Conservation (phyloP, 2,888 invertebrate genomes). For the Melangyna quadrimaculata region DNA sequence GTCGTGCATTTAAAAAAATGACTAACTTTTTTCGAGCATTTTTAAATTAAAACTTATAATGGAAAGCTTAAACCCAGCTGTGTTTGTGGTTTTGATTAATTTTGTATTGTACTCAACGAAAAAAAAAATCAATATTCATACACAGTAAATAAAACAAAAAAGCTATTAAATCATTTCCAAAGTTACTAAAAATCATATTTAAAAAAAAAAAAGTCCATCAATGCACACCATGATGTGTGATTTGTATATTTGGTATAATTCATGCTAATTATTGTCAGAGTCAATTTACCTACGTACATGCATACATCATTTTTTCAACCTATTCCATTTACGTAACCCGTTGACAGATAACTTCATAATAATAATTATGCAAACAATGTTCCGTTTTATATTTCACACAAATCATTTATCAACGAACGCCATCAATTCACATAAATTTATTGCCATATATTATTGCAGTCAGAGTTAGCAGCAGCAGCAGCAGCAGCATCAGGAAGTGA, state of each 20-base stretch:
- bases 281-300: neutral
- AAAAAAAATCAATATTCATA: neutral
- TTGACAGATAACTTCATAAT: conserved; percentile 14
- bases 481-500: conserved; percentile 10
- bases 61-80: no score
- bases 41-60: no score
- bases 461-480: neutral
- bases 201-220: neutral
- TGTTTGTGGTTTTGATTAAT: no score
- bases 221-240: no score
- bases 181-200: neutral
- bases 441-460: neutral
- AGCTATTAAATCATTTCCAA: neutral
- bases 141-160: neutral
- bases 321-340: neutral
- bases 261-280: neutral
- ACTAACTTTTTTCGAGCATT: no score
- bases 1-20: no score
- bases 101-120: neutral
- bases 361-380: conserved; percentile 24
- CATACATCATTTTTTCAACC: neutral
- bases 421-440: conserved; percentile 41
- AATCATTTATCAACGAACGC: conserved; percentile 7
- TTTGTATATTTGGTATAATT: neutral
- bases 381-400: conserved; percentile 30